Evolutionary conservation across 2,113 vertebrate genomes (phyloP), one percentile per base, ranked within the genome.

Genomic region (Oenanthe melanoleuca): DNA sequence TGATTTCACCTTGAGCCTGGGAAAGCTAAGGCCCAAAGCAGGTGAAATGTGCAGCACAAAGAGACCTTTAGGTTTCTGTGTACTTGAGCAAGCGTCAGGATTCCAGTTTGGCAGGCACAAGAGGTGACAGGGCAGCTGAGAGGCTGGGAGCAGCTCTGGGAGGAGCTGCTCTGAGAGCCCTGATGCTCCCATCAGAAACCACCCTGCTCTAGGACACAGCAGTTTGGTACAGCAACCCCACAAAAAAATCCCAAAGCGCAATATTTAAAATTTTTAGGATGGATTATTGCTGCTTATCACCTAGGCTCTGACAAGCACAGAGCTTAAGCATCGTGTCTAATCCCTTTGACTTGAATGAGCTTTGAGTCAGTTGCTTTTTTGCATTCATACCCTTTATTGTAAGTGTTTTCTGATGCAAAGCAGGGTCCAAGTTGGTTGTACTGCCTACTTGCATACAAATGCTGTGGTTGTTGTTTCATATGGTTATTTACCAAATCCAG

Each of bases 361-460:
- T 89, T 84, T 88, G 67, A 85, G 38, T 86, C 67, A 74, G 53
- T 73, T 82, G 61, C 24, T 92, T 93, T 90, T 91, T 72, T 66
- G 59, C 31, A 57, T 88, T 74, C 80, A 77, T 66, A 44, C 45
- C 59, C 71, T 66, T 88, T 88, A 80, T 89, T 88, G 31, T 71
- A 88, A 94, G 61, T 70, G 94, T 93, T 94, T 96, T 94, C 81
- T 93, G 71, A 95, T 89, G 87, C 91, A 95, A 95, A 95, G 86
- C 47, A 91, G 91, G 65, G 70, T 8, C 71, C 52, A 92, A 93
- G 56, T 71, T 83, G 55, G 55, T 91, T 91, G 82, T 52, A 56
- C 9, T 72, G 71, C 52, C 63, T 89, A 25, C 81, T 93, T 88
- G 79, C 66, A 93, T 94, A 92, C 89, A 82, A 93, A 95, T 91